These are phyloP conservation scores for Pituophis catenifer DNA, from an alignment of 2,113 vertebrate genomes.

Conservation along the genomic window DNA sequence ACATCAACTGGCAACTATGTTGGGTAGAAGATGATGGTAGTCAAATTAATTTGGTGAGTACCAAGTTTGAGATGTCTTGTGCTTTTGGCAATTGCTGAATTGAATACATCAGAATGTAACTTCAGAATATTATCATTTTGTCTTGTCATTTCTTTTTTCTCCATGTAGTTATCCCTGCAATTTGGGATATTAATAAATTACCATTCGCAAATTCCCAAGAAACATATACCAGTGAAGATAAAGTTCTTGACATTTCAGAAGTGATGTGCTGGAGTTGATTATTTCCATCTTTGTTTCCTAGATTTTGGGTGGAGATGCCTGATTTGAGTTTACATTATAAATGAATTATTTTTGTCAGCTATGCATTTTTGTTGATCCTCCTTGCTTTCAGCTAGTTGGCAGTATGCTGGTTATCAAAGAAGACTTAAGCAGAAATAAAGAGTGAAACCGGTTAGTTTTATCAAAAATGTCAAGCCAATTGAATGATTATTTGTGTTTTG, in stretches of 20 bases:
- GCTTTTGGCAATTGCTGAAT: not conserved
- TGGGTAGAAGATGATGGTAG: not conserved
- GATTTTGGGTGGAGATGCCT: constrained; percentile 14
- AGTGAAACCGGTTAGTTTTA: constrained; percentile 9
- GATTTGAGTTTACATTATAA: not conserved
- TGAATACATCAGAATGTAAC: not conserved
- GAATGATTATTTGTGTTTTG: constrained; percentile 12
- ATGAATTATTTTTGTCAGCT: constrained; percentile 14
- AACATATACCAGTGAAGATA: not conserved
- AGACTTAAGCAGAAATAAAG: not conserved
- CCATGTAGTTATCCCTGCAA: not conserved
- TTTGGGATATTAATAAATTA: constrained; percentile 28
- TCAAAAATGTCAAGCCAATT: not conserved
- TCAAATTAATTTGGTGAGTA: not conserved
- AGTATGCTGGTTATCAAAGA: constrained; percentile 15
- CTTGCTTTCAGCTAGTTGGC: constrained; percentile 17
- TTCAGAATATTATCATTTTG: not conserved
- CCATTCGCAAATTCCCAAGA: constrained; percentile 1
- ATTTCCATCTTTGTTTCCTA: constrained; percentile 18
- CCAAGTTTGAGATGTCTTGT: not conserved
- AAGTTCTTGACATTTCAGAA: constrained; percentile 7
- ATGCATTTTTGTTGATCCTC: constrained; percentile 28
- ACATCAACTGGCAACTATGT: not conserved
- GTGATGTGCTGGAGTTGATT: constrained; percentile 4
- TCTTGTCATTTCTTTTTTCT: not conserved